phyloP scores from a whole-genome alignment of 2,888 invertebrate species.

The Chrysina gloriosa region DNA sequence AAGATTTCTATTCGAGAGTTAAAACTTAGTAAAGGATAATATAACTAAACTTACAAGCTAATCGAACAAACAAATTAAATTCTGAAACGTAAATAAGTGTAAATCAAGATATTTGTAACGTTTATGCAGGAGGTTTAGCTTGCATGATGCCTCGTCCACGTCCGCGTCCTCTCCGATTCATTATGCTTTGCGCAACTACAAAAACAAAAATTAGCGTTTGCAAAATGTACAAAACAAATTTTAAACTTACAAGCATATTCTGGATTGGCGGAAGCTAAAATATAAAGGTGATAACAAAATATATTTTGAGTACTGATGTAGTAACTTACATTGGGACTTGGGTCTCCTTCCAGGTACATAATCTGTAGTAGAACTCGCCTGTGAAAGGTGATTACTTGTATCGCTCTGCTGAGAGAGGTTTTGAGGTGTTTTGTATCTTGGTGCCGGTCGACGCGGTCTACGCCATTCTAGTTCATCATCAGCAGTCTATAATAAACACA shows the following conservation, averaged over 20 bases:
- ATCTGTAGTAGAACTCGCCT: conserved; percentile 13
- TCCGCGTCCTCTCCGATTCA: conserved; percentile 12
- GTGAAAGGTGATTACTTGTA: not conserved
- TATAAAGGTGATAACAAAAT: not conserved
- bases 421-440: conserved; percentile 16
- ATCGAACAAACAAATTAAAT: too few relatives aligned
- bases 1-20: too few relatives aligned
- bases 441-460: not conserved
- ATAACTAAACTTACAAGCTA: too few relatives aligned
- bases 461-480: conserved; percentile 18
- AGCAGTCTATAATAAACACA: not conserved
- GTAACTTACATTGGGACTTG: conserved; percentile 19
- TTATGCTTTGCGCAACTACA: not conserved
- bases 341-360: conserved; percentile 31
- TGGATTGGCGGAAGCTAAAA: conserved; percentile 22
- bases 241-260: conserved; percentile 2
- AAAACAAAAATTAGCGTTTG: not conserved
- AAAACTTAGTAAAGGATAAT: too few relatives aligned
- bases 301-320: not conserved
- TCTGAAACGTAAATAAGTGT: too few relatives aligned
- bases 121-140: conserved; percentile 15
- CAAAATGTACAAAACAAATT: not conserved
- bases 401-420: conserved; percentile 7
- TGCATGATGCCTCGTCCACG: conserved; percentile 25
- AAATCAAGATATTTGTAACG: not conserved